Evolutionary conservation across 2,797 vertebrate genomes (phyloP), one percentile per base, ranked within the genome.

Genomic region (Coregonus ussuriensis): DNA sequence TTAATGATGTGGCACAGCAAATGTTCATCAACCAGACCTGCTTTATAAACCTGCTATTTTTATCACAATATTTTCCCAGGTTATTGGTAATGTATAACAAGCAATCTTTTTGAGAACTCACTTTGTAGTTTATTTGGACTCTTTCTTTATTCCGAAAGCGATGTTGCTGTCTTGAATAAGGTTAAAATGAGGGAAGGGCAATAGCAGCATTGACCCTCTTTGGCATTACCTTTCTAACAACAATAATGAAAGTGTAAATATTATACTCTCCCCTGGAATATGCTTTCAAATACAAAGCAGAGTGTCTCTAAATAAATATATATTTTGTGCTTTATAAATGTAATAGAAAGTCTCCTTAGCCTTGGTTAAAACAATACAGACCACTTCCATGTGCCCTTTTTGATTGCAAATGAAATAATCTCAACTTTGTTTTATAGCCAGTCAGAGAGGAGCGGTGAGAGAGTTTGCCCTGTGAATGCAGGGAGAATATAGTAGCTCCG

Each of bases 401-500:
- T 31, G 41, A 53, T 52, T 53, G 16, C 47, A 31, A 16, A 21
- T 71, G 21, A 71, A 53, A 51, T 53, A 1, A 25, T 71, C 15
- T 71, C 18, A 52, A 52, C 21, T 65, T n/a, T 21, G 47, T 71
- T 71, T 53, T 37, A 31, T 53, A 66, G 56, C 51, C n/a, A 63
- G 37, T 6, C 70, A 63, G 47, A 70, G 16, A 3, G 70, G n/a
- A 51, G 47, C 21, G 47, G 53, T 37, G 76, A 56, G 18, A 74
- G 80, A 76, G 76, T 67, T 77, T 41, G 56, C 56, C 47, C 70
- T 79, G 76, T 74, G 76, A 74, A 56, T 66, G 63, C 72, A 76
- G 62, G 16, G 70, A 81, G 66, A 77, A 71, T 79, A 70, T 37
- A 90, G 87, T 86, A 83, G 83, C 86, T 33, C 51, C 11, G 79